A percentile compares a stretch with the other conserved stretches of the same genome.
These are phyloP conservation scores for Zeuzera pyrina DNA, from an alignment of 2,888 invertebrate species.

Conservation along the genomic window DNA sequence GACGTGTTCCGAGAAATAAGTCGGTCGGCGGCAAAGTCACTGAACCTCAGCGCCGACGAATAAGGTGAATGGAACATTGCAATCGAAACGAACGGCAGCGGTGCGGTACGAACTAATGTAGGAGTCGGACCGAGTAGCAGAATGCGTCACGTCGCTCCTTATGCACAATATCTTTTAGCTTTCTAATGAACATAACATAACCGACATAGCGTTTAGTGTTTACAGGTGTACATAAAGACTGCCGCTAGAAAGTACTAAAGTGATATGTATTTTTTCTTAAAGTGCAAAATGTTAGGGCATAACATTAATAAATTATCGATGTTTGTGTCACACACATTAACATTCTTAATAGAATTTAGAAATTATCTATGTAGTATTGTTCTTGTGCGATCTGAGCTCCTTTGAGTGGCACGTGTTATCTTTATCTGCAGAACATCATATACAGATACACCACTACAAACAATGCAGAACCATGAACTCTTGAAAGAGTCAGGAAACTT, in stretches of 20 bases:
- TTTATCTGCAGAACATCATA: conserved; percentile 14
- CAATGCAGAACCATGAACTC: conserved; percentile 24
- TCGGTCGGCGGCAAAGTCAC: conserved; percentile 60
- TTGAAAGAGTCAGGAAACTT: conserved; percentile 23
- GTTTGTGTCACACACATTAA: too few species aligned
- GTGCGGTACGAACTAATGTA: conserved; percentile 29
- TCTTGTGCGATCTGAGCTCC: too few species aligned
- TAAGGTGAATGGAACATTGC: conserved; percentile 71
- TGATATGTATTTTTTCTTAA: too few species aligned
- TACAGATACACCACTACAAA: conserved; percentile 15
- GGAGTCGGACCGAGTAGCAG: conserved; percentile 29
- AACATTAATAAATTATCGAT: too few species aligned
- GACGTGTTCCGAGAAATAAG: conserved; percentile 56
- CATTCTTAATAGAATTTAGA: too few species aligned
- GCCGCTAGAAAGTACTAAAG: background rate
- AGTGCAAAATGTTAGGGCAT: too few species aligned
- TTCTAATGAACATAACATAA: conserved; percentile 59
- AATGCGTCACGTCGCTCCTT: conserved; percentile 38
- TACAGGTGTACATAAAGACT: conserved; percentile 12
- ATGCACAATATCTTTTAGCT: conserved; percentile 47
- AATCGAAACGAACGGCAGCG: conserved; percentile 43
- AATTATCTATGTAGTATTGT: too few species aligned
- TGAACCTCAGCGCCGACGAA: conserved; percentile 62
- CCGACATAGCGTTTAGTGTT: conserved; percentile 20
- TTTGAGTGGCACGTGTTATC: conserved; percentile 36